Percentiles rank a stretch among this genome's conserved stretches.
Evolutionary conservation across 1,140 invertebrate genomes (phyloP).

Genomic region (Brachionus paranguensis): DNA sequence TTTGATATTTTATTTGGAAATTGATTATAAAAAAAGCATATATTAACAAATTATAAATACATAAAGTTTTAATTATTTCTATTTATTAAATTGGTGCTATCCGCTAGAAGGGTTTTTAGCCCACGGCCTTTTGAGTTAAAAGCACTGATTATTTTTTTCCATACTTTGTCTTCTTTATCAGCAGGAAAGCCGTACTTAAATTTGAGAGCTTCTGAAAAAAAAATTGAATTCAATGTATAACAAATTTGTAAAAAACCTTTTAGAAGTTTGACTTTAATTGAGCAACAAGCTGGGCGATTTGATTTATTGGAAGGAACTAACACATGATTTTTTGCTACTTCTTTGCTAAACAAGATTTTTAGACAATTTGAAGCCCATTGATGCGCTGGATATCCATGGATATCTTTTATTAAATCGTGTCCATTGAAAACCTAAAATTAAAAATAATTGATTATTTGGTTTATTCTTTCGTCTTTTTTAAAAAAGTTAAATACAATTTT

Average conservation of each 20-base stretch:
- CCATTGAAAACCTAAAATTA: neutral
- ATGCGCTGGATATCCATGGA: neutral
- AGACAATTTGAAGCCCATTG: neutral
- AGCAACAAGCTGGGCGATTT: neutral
- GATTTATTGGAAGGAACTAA: neutral
- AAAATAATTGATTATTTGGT: no score
- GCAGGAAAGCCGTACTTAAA: neutral
- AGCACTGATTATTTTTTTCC: neutral
- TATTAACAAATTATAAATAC: no score
- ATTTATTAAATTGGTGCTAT: neutral
- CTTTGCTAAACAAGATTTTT: neutral
- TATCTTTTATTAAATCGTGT: neutral
- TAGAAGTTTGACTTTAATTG: neutral
- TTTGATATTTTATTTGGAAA: no score
- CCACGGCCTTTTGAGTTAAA: neutral
- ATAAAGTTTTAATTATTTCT: neutral
- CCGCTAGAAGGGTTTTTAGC: neutral
- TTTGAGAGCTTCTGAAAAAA: neutral
- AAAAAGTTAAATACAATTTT: no score
- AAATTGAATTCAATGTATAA: no score
- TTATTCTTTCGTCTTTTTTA: no score
- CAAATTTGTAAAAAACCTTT: no score
- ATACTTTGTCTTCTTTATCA: neutral
- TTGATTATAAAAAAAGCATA: no score
- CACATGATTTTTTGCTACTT: neutral